Conservation (phyloP, 2,797 vertebrate species). For the Luscinia megarhynchos region DNA sequence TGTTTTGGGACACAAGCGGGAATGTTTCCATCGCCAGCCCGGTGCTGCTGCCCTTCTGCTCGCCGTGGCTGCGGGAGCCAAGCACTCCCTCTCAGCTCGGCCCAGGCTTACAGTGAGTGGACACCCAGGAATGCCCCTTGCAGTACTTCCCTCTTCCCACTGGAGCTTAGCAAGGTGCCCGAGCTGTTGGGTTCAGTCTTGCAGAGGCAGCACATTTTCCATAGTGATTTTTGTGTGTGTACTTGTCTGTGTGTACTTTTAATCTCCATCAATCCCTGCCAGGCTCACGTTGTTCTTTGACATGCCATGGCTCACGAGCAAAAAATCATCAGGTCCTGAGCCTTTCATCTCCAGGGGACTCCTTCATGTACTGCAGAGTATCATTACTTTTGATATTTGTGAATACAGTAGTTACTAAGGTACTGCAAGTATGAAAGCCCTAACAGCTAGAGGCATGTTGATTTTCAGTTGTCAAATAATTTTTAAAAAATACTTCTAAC, state of each 20-base stretch:
- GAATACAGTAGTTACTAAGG: not conserved
- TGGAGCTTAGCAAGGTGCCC: not conserved
- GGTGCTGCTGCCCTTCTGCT: not conserved
- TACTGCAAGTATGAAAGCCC: not conserved
- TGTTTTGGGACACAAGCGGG: not conserved
- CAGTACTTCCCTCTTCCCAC: not conserved
- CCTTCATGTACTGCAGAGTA: not conserved
- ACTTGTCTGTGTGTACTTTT: fast-evolving
- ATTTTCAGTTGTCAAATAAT: not conserved
- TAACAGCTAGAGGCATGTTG: not conserved
- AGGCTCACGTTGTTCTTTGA: not conserved
- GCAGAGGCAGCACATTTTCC: not conserved
- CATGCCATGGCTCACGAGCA: not conserved
- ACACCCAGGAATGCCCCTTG: slow-evolving; percentile 11
- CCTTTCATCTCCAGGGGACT: not conserved
- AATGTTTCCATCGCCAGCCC: not conserved
- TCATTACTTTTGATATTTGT: not conserved
- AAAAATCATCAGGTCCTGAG: not conserved
- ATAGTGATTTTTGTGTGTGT: not conserved
- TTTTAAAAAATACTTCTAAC: not conserved
- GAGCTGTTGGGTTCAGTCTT: not conserved
- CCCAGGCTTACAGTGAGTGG: not conserved
- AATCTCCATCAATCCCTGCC: not conserved
- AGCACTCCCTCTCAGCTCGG: not conserved
- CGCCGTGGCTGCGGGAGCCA: not conserved